Percentiles rank a stretch among this genome's conserved stretches.
These are phyloP conservation scores for Myotis pilosus DNA, from an alignment of 2,797 vertebrate genomes.

Conservation along the genomic window DNA sequence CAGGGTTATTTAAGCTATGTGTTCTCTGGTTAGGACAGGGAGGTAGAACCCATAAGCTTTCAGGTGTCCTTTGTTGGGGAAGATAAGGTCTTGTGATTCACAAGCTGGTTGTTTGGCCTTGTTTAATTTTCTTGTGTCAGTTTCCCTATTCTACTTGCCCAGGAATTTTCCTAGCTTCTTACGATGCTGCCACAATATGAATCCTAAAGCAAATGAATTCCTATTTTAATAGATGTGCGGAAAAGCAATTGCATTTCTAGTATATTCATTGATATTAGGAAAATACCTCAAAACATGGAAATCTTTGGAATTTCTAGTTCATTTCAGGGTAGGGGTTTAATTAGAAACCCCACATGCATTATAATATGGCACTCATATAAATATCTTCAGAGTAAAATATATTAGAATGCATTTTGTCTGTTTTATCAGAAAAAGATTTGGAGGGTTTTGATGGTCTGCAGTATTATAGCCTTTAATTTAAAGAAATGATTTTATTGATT, in stretches of 20 bases:
- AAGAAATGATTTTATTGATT: no score
- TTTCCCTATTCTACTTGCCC: neutral
- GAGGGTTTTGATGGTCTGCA: neutral
- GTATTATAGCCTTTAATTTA: neutral
- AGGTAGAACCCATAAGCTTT: neutral
- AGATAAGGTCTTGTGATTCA: neutral
- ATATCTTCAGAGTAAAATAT: neutral
- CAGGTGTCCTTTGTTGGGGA: neutral
- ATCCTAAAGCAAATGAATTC: neutral
- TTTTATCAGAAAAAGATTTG: neutral
- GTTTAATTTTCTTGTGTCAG: neutral
- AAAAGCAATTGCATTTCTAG: neutral
- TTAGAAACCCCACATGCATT: neutral
- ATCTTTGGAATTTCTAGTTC: neutral
- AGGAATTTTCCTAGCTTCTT: neutral
- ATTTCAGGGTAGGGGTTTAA: neutral
- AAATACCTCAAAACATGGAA: neutral
- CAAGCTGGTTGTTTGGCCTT: neutral
- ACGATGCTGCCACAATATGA: neutral
- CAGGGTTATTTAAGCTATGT: neutral
- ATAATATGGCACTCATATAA: neutral
- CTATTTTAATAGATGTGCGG: neutral
- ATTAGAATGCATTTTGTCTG: neutral
- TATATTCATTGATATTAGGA: neutral
- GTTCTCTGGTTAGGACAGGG: neutral